Conservation (phyloP, 2,888 invertebrate genomes). For the Acleris sparsana region DNA sequence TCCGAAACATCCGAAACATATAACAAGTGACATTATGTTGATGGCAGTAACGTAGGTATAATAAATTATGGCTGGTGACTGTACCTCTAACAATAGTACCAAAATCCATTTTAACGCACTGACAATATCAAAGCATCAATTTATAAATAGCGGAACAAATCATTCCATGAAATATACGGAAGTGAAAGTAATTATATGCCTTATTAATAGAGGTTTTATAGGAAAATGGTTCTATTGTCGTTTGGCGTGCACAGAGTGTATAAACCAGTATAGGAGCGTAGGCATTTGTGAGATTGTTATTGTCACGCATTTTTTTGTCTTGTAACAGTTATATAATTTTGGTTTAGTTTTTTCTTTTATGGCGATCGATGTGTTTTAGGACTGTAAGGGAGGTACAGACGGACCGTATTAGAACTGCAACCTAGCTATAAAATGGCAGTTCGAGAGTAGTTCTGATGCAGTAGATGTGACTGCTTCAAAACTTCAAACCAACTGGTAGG, state of each 20-base stretch:
- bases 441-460: too few relatives aligned
- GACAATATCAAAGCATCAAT: not conserved
- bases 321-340: not conserved
- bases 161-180: conserved; percentile 5
- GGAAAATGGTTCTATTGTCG: conserved; percentile 17
- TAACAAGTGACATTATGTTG: too few relatives aligned
- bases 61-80: too few relatives aligned
- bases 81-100: too few relatives aligned
- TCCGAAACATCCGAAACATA: too few relatives aligned
- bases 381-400: too few relatives aligned
- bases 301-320: not conserved
- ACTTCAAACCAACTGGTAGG: too few relatives aligned
- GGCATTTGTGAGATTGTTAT: not conserved
- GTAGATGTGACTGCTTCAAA: too few relatives aligned
- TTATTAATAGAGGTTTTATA: conserved; percentile 26
- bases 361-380: too few relatives aligned
- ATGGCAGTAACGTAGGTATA: too few relatives aligned
- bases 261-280: conserved; percentile 11
- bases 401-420: too few relatives aligned
- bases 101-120: not conserved
- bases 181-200: conserved; percentile 25
- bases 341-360: not conserved
- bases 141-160: conserved; percentile 16
- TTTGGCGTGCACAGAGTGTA: conserved; percentile 14
- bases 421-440: too few relatives aligned